Conservation (phyloP, 2,113 vertebrate species). For the Okapia johnstoni region DNA sequence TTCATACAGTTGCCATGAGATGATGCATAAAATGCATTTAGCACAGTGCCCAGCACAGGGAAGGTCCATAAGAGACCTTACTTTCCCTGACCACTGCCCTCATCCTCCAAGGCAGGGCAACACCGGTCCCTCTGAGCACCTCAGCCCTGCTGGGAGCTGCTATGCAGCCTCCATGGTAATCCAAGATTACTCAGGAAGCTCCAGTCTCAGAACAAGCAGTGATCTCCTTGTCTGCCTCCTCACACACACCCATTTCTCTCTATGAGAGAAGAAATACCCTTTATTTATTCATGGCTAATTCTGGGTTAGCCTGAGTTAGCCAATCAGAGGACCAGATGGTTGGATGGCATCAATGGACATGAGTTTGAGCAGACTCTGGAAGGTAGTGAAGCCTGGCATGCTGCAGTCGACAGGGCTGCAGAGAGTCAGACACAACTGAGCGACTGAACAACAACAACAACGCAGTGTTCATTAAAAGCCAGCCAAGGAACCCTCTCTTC, state of each 20-base stretch:
- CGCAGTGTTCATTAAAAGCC: not conserved
- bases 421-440: not conserved
- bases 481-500: not conserved
- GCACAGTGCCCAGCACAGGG: not conserved
- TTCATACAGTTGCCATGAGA: not conserved
- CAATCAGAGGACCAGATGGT: not conserved
- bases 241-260: not conserved
- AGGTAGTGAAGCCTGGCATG: not conserved
- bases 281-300: not conserved
- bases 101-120: not conserved
- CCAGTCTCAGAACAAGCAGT: not conserved
- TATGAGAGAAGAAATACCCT: not conserved
- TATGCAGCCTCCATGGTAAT: not conserved
- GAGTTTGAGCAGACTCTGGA: not conserved
- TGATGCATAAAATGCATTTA: not conserved
- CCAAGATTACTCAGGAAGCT: not conserved
- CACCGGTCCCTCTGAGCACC: not conserved
- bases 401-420: not conserved
- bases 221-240: not conserved
- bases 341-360: not conserved
- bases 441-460: not conserved
- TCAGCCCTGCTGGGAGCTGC: not conserved
- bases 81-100: not conserved
- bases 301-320: not conserved
- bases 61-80: not conserved